Evolutionary conservation across 2,888 invertebrate species (phyloP).

Genomic region (Cinara cedri): DNA sequence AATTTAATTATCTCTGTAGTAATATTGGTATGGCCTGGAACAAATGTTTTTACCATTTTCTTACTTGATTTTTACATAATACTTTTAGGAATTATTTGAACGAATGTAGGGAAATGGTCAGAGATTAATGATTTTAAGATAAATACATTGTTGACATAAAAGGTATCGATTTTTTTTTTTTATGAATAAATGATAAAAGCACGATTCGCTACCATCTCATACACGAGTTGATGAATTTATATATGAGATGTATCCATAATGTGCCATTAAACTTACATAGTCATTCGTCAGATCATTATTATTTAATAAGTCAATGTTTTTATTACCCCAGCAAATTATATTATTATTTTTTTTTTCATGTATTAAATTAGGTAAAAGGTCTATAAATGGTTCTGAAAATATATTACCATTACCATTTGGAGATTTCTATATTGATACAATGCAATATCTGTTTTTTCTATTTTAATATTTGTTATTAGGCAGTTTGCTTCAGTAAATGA

Average conservation of each 20-base stretch:
- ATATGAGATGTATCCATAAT: constrained; percentile 9
- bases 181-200: too few species aligned
- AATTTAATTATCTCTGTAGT: constrained; percentile 1
- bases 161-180: constrained; percentile 1
- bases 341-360: neutral
- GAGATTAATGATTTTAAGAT: too few species aligned
- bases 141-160: neutral
- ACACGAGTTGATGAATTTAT: constrained; percentile 9
- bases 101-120: too few species aligned
- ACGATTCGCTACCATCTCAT: constrained; percentile 1
- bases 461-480: constrained; percentile 17
- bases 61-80: too few species aligned
- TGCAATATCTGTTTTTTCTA: neutral
- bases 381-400: neutral
- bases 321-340: constrained; percentile 1
- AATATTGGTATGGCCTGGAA: neutral
- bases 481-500: constrained; percentile 21
- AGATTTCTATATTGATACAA: constrained; percentile 11
- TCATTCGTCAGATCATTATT: neutral
- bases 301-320: constrained; percentile 3
- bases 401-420: neutral
- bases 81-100: too few species aligned
- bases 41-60: too few species aligned
- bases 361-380: constrained; percentile 26
- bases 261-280: neutral